Evolutionary conservation across 2,888 invertebrate species (phyloP), one percentile per base, ranked within the genome.

Genomic region (Lepidocyrtoides sp.): DNA sequence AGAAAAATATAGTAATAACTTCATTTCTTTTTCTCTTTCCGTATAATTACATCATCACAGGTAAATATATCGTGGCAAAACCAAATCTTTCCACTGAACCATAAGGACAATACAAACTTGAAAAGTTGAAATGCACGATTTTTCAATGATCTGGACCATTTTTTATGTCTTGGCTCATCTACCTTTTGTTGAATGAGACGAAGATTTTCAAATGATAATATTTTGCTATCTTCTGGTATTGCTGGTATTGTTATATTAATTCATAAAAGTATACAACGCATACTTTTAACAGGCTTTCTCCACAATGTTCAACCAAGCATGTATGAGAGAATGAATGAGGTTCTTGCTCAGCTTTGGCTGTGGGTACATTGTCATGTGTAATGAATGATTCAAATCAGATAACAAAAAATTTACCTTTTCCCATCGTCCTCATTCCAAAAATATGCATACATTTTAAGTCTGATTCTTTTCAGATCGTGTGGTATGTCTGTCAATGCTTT

Each of bases 11-110:
- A 20, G 57, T 57, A 57, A 57, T 17, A 57, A 51, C 51, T 51
- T 14, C n/a, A 51, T 66, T 26, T 10, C n/a, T 41, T 41, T 69
- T 36, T 17, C 10, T 77, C 26, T 57, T 81, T 57, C 10, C 57
- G 20, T 36, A 81, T 81, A 81, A 81, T 81, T 81, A 41, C 81
- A 54, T 57, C 32, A 57, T 57, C 12, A 57, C 20, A 81, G 51
- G 77, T n/a, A n/a, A n/a, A n/a, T 51, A 51, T 51, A 77, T 77
- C 51, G 32, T 81, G 41, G 81, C 32, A 81, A 81, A 54, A 81
- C 51, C 77, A 77, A 51, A 51, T 48, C 29, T 41, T 41, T 17
- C 1, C 1, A 36, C 14, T 0, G 66, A 36, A 69, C 14, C 2
- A 17, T 69, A n/a, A n/a, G n/a, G n/a, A 69, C 66, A 69, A 69